Base-by-base conservation (phyloP, 2,888 invertebrate genomes). In the Leucozona laternaria region DNA sequence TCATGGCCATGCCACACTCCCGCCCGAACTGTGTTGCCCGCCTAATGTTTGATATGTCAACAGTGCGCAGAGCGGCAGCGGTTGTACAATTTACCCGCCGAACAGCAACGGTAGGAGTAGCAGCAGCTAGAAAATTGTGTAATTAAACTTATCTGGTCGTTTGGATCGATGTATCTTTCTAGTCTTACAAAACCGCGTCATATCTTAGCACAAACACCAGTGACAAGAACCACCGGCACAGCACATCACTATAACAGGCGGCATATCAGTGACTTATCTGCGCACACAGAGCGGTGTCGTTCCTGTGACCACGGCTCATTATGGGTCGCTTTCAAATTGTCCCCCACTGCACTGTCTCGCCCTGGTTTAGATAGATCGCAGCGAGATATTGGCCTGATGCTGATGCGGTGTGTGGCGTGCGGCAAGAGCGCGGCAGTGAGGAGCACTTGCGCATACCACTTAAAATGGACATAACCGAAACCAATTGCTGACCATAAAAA, bases 201-300 rank as follows among this genome's bases (percentile, higher is more conserved):
- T 86, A 86, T 82, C 82, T 86, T 64, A 73, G 71, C 86, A 43
- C 79, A 64, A 28, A 64, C 71, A 79, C 70, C 62, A 80, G 48
- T 45, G 80, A 88, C 81, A 88, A 84, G 76, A 88, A 88, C 81
- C 79, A 82, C 79, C 72, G 66, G 77, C 70, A 62, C 73, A 73
- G 77, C 79, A 78, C 78, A 70, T 48, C 77, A 80, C 64, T 88
- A 31, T 31, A 53, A 60, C 50, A 57, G 77, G 81, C 81, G 73
- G 81, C 70, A 73, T 86, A 86, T 86, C 86, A 86, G 86, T 86
- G 85, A 86, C 81, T 86, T 86, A 86, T 86, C 85, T 86, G 81
- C 55, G 78, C 81, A 57, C 71, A 71, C 66, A 72, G 22, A 78
- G 85, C 73, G 73, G 73, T 82, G 82, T 82, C 81, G 75, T 86